A percentile compares a stretch with the other conserved stretches of the same genome.
Evolutionary conservation across 2,113 vertebrate genomes (phyloP).

Genomic region (Notarius quadriscutis): DNA sequence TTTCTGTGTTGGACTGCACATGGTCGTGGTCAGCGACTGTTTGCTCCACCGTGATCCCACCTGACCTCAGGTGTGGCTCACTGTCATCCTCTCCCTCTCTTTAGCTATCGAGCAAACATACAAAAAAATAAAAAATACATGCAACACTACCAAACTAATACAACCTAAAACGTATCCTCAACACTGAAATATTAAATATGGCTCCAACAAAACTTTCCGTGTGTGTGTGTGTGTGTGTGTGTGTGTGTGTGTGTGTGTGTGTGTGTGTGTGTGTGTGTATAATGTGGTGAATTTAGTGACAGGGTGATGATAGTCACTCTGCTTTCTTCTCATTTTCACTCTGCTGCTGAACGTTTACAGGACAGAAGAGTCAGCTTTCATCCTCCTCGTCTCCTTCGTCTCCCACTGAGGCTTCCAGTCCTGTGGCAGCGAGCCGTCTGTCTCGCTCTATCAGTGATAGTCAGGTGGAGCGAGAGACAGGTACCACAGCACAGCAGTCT

Average conservation of each 20-base stretch:
- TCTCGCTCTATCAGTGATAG: slow-evolving; percentile 84
- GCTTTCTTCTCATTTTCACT: slow-evolving; percentile 34
- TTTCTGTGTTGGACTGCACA: no score
- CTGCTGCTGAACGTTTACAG: slow-evolving; percentile 81
- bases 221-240: background rate
- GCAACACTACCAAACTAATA: no score
- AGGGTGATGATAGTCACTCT: background rate
- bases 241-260: background rate
- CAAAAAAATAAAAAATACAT: no score
- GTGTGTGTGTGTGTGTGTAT: background rate
- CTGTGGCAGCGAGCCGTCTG: slow-evolving; percentile 84
- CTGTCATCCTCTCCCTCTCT: no score
- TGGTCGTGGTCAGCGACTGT: no score
- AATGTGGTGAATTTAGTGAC: background rate
- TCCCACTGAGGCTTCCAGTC: slow-evolving; percentile 83
- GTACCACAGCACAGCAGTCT: slow-evolving; percentile 69
- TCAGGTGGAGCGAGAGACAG: slow-evolving; percentile 83
- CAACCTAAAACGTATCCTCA: no score
- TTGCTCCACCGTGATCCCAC: no score
- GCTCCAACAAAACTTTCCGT: background rate
- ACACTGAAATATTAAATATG: background rate
- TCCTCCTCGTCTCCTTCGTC: slow-evolving; percentile 40
- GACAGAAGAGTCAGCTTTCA: slow-evolving; percentile 80
- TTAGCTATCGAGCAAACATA: no score
- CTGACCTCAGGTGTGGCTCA: no score